Evolutionary conservation across 1,140 invertebrate genomes (phyloP), one percentile per base, ranked within the genome.

Genomic region (Drosophila melanica): DNA sequence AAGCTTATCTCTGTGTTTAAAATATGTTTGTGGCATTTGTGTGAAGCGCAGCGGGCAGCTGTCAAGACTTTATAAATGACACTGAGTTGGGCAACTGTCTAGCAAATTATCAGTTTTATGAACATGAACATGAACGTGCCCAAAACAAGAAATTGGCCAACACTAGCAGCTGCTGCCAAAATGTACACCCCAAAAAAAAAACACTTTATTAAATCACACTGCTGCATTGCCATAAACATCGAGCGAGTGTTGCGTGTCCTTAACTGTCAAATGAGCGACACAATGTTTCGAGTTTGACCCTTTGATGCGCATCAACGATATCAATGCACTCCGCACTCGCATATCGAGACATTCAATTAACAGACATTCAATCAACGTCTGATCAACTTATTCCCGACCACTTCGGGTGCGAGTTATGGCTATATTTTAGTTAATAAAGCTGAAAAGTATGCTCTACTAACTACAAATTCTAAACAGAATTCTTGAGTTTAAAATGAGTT

Each of bases 51-150:
- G 44, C 7, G 27, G 35, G 35, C 48, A 53, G 59, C 59, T 70
- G 59, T 55, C 59, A 70, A 55, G 35, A 10, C 1, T 6, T 48
- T 55, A 55, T 18, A 64, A 70, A 55, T 70, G 58, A 8, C 35
- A 27, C 14, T 16, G 37, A 60, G 55, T 60, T 27, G 47, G 45
- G 18, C 10, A 18, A 12, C 35, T 27, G 62, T 33, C 44, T 42
- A 39, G 30, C 51, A 65, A 65, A 71, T 71, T 65, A 71, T 70
- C 51, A 70, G 64, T 70, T 65, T 70, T 63, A 57, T 64, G 16
- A 70, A 60, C 37, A 68, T 51, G 20, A 23, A 23, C 20, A 23
- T 23, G 20, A 23, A 23, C 20, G 65, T 51, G 55, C n/a, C 37
- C 30, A 33, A 33, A 33, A 33, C 9, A 16, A 37, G 63, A 55